Conservation (phyloP, 1,140 invertebrate genomes). For the Eciton burchellii region DNA sequence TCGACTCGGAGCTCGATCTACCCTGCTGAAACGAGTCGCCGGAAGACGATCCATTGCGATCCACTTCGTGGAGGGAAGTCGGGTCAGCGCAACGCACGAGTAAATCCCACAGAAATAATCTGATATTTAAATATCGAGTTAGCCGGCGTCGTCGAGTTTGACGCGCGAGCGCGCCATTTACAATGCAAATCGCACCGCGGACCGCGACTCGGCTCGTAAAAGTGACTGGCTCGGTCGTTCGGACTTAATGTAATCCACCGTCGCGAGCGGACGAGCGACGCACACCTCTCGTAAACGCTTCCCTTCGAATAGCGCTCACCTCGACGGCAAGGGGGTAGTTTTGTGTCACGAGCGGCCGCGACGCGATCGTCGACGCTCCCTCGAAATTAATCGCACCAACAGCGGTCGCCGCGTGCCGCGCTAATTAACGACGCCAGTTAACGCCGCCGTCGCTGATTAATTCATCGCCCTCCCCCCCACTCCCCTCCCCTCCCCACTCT, state of each 20-base stretch:
- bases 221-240: slow-evolving; percentile 1
- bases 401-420: not conserved
- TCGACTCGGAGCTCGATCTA: too few species aligned
- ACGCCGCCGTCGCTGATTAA: slow-evolving; percentile 7
- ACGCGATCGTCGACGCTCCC: not conserved
- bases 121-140: slow-evolving; percentile 36
- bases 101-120: slow-evolving; percentile 23
- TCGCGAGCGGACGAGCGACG: not conserved
- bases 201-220: not conserved
- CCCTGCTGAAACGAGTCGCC: too few species aligned
- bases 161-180: not conserved
- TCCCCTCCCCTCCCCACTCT: too few species aligned
- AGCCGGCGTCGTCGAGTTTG: not conserved
- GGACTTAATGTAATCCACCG: not conserved
- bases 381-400: slow-evolving; percentile 28
- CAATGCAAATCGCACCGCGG: not conserved
- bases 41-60: too few species aligned
- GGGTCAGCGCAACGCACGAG: not conserved
- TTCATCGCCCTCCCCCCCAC: too few species aligned
- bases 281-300: slow-evolving; percentile 19
- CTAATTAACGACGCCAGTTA: slow-evolving; percentile 35
- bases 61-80: too few species aligned
- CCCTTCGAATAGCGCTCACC: not conserved
- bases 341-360: too few species aligned
- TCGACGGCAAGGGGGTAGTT: too few species aligned